phyloP scores from a whole-genome alignment of 2,113 vertebrate species.

The Bathybates hornii region DNA sequence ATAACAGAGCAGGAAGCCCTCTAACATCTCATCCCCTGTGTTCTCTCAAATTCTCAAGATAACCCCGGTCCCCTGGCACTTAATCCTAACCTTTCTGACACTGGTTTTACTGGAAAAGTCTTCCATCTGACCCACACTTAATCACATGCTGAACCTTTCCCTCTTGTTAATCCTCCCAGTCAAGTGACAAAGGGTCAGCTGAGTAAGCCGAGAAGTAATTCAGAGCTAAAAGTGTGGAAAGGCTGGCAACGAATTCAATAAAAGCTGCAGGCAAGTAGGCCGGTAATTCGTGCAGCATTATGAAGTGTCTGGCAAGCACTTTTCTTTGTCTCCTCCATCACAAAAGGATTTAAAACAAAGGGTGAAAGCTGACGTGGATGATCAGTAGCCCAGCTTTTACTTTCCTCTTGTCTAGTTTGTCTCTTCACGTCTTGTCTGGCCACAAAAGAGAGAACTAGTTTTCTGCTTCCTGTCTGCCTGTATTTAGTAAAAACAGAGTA shows the following conservation, averaged over 20 bases:
- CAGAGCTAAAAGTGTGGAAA: constrained; percentile 15
- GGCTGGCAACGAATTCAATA: constrained; percentile 11
- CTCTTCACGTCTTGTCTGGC: not conserved
- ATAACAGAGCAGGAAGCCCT: constrained; percentile 19
- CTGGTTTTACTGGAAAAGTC: not conserved
- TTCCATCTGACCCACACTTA: constrained; percentile 40
- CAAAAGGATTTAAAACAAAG: not conserved
- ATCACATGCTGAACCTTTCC: constrained; percentile 49
- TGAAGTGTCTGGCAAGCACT: not conserved
- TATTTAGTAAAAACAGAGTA: not conserved
- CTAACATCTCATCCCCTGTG: constrained; percentile 13
- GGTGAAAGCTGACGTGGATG: not conserved
- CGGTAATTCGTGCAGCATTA: constrained; percentile 8
- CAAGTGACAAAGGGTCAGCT: constrained; percentile 58
- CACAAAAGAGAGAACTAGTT: not conserved
- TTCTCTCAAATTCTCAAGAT: constrained; percentile 6
- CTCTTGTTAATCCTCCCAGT: constrained; percentile 52
- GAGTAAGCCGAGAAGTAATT: constrained; percentile 46
- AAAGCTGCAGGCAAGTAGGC: constrained; percentile 22
- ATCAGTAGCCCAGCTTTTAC: not conserved
- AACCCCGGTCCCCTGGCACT: not conserved
- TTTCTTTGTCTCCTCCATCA: constrained; percentile 8
- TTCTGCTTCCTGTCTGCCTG: not conserved
- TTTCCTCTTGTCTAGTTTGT: not conserved
- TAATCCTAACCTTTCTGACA: constrained; percentile 29